Evolutionary conservation across 92 coral and sea anemone genomes (phyloP).

Genomic region (Epizoanthus stellaris): DNA sequence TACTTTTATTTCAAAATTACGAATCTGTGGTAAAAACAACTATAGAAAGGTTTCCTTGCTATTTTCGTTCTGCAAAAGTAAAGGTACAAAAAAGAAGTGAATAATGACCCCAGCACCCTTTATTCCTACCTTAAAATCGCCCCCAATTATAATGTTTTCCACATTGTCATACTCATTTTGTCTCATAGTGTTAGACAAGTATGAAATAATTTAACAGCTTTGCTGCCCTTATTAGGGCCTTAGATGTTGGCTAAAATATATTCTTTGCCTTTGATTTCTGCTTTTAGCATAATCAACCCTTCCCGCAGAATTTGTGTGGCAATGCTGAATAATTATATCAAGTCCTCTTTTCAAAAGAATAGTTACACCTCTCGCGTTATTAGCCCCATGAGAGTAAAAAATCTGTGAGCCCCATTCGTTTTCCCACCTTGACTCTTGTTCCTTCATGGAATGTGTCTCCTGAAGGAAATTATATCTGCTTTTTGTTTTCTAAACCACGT

Average conservation of each 20-base stretch:
- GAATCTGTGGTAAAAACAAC: too few relatives aligned
- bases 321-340: constrained; percentile 1
- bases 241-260: neutral
- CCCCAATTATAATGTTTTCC: constrained; percentile 27
- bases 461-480: too few relatives aligned
- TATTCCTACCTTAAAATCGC: constrained; percentile 30
- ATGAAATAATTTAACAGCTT: constrained; percentile 37
- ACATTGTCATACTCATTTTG: neutral
- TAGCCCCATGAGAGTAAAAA: constrained; percentile 12
- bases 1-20: too few relatives aligned
- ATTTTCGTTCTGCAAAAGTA: too few relatives aligned
- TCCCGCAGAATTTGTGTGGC: neutral
- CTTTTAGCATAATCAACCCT: constrained; percentile 19
- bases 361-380: constrained; percentile 29
- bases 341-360: neutral
- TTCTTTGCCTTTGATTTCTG: constrained; percentile 2
- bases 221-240: constrained; percentile 16
- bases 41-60: too few relatives aligned
- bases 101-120: too few relatives aligned
- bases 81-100: too few relatives aligned
- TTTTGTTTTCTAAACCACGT: too few relatives aligned
- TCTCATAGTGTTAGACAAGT: neutral
- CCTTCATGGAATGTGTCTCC: too few relatives aligned
- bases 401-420: constrained; percentile 13
- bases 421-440: neutral